Evolutionary conservation across 2,888 invertebrate genomes (phyloP).

Genomic region (Diplazon laetatorius): DNA sequence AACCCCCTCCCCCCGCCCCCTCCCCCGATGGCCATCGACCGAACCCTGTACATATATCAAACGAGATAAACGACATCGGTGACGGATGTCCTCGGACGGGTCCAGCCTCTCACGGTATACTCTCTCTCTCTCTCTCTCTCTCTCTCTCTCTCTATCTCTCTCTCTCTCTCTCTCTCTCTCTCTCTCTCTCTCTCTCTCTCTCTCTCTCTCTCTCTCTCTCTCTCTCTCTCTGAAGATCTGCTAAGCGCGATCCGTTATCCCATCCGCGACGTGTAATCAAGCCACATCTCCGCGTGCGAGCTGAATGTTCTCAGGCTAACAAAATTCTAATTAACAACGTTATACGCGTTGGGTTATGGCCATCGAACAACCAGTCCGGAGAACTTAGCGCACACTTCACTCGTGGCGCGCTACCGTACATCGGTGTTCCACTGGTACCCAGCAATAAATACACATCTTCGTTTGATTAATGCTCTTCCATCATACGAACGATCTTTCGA

Average conservation of each 20-base stretch:
- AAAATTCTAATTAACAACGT: conserved; percentile 24
- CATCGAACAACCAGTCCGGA: conserved; percentile 1
- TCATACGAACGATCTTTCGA: not conserved
- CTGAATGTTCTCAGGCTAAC: not conserved
- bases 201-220: conserved; percentile 9
- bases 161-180: conserved; percentile 12
- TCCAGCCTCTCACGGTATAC: too few species aligned
- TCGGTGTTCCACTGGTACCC: conserved; percentile 3
- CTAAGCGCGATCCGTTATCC: conserved; percentile 53
- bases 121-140: conserved; percentile 12
- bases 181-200: conserved; percentile 9
- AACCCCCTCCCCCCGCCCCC: conserved; percentile 10
- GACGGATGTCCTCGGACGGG: conserved; percentile 60
- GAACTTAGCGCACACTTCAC: too few species aligned
- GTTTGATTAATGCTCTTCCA: conserved; percentile 8
- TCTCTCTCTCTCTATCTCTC: conserved; percentile 10
- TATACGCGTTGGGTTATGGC: not conserved
- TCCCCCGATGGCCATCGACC: too few species aligned
- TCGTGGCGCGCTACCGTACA: not conserved
- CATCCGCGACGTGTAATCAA: conserved; percentile 36
- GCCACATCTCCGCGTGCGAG: conserved; percentile 21
- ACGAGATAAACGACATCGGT: conserved; percentile 53
- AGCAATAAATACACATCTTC: conserved; percentile 1
- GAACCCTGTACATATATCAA: not conserved
- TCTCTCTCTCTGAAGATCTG: not conserved